phyloP scores from a whole-genome alignment of 1,140 invertebrate genomes.

The Diprion similis region DNA sequence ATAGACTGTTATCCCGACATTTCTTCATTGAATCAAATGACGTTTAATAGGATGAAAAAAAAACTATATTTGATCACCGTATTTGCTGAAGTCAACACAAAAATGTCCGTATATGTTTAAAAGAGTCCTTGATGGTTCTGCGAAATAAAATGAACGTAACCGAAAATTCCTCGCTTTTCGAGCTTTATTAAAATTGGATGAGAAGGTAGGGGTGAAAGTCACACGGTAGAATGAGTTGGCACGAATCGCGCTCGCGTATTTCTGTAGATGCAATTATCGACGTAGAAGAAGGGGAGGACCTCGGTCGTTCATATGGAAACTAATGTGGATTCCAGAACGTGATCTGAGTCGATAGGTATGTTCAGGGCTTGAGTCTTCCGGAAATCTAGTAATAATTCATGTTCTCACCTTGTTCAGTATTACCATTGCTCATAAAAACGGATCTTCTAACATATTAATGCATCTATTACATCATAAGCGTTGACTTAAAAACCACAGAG shows the following conservation, averaged over 20 bases:
- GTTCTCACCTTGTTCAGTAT: neutral
- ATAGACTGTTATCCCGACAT: too few relatives aligned
- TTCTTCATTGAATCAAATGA: too few relatives aligned
- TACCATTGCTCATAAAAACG: neutral
- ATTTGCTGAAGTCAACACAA: too few relatives aligned
- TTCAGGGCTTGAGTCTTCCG: neutral
- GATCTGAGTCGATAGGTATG: neutral
- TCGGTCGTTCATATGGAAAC: constrained; percentile 1
- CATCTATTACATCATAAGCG: too few relatives aligned
- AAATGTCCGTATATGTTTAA: too few relatives aligned
- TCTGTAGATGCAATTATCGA: constrained; percentile 42
- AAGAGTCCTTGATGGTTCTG: neutral
- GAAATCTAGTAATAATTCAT: neutral
- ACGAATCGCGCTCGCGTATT: constrained; percentile 33
- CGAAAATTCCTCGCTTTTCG: constrained; percentile 9
- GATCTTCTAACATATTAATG: too few relatives aligned
- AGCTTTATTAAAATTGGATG: constrained; percentile 13
- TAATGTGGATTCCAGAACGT: neutral
- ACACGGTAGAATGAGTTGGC: constrained; percentile 10
- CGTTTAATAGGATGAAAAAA: too few relatives aligned
- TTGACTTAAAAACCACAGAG: too few relatives aligned
- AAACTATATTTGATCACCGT: too few relatives aligned
- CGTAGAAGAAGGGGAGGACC: constrained; percentile 32
- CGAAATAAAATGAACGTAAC: neutral
- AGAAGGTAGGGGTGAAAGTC: neutral